A percentile compares a stretch with the other conserved stretches of the same genome.
Evolutionary conservation across 2,888 invertebrate species (phyloP).

Genomic region (Pollenia angustigena): DNA sequence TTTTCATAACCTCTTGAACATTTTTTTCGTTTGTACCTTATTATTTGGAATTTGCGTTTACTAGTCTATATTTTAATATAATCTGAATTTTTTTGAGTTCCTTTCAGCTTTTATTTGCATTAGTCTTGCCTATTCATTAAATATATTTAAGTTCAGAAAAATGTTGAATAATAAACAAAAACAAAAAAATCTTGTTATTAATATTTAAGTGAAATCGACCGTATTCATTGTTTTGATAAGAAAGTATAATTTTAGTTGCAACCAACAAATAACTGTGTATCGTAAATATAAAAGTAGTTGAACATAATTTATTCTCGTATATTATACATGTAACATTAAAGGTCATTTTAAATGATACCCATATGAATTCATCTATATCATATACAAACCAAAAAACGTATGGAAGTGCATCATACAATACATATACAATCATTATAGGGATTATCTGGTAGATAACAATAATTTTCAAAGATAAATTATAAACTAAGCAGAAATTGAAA

Average conservation of each 20-base stretch:
- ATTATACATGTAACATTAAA: slow-evolving; percentile 3
- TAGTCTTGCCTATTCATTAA: background rate
- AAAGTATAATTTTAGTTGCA: slow-evolving; percentile 33
- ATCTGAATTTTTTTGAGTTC: background rate
- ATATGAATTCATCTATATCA: slow-evolving; percentile 10
- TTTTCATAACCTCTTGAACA: background rate
- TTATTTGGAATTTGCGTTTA: slow-evolving; percentile 15
- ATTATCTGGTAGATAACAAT: slow-evolving; percentile 30
- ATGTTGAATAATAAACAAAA: slow-evolving; percentile 1
- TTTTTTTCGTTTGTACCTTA: slow-evolving; percentile 6
- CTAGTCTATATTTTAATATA: slow-evolving; percentile 10
- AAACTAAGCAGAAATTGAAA: background rate
- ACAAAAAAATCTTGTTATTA: slow-evolving; percentile 51
- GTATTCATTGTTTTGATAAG: slow-evolving; percentile 58
- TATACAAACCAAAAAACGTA: background rate
- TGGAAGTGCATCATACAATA: slow-evolving; percentile 8
- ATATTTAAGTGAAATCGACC: slow-evolving; percentile 38
- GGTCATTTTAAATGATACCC: slow-evolving; percentile 26
- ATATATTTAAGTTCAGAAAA: background rate
- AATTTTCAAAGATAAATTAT: background rate
- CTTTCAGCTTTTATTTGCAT: background rate
- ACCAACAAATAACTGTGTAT: slow-evolving; percentile 73
- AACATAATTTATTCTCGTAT: slow-evolving; percentile 23
- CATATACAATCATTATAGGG: slow-evolving; percentile 36
- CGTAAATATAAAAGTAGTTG: slow-evolving; percentile 74